These are phyloP conservation scores for Leptoteleia sp. DNA, from an alignment of 1,140 invertebrate species.

Conservation along the genomic window DNA sequence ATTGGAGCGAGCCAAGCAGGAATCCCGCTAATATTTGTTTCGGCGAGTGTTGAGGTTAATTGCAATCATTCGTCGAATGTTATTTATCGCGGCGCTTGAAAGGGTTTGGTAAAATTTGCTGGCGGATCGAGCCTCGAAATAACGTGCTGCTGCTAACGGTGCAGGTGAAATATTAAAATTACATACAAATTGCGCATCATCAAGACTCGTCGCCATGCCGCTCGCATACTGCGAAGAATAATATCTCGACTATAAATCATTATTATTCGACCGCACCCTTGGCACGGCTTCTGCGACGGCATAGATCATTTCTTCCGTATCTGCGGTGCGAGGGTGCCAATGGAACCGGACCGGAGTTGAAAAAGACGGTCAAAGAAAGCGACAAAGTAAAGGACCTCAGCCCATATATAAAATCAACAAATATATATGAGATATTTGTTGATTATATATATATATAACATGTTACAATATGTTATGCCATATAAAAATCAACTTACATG, in stretches of 20 bases:
- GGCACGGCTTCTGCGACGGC: constrained; percentile 46
- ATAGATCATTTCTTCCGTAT: constrained; percentile 62
- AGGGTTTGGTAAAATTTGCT: constrained; percentile 4
- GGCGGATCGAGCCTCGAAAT: constrained; percentile 4
- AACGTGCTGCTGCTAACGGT: constrained; percentile 14
- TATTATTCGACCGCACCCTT: constrained; percentile 73
- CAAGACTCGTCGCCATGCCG: constrained; percentile 26
- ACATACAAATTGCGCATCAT: constrained; percentile 65
- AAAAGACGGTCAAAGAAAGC: constrained; percentile 12
- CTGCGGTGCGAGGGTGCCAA: constrained; percentile 30
- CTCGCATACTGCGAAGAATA: constrained; percentile 51
- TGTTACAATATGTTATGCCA: too few species aligned
- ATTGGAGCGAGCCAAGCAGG: too few species aligned
- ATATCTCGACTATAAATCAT: constrained; percentile 71
- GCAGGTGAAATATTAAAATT: constrained; percentile 62
- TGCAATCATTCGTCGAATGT: constrained; percentile 9
- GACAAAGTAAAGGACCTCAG: constrained; percentile 22
- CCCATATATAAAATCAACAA: too few species aligned
- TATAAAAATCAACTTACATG: too few species aligned
- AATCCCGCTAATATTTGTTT: too few species aligned
- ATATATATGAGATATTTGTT: too few species aligned
- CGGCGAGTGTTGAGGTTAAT: too few species aligned
- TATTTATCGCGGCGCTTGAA: constrained; percentile 12
- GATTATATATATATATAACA: too few species aligned
- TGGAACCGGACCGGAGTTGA: constrained; percentile 9